Conservation (phyloP, 2,888 invertebrate species). For the Strigamia maritima region DNA sequence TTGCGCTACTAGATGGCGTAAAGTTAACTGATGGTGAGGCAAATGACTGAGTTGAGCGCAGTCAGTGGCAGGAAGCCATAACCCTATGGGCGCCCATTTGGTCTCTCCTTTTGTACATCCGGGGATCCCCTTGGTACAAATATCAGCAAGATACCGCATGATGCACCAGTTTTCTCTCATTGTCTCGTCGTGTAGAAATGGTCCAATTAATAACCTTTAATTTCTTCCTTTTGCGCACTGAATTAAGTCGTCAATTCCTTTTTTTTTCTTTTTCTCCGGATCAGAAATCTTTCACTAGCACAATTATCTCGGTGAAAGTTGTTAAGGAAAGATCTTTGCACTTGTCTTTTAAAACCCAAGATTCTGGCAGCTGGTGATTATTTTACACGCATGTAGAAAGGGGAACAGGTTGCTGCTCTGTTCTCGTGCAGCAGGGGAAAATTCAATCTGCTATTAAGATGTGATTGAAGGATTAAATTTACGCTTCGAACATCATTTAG, state of each 20-base stretch:
- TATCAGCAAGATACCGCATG: neutral
- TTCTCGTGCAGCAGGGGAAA: neutral
- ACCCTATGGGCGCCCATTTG: conserved; percentile 30
- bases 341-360: conserved; percentile 26
- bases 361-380: conserved; percentile 30
- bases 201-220: conserved; percentile 28
- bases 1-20: conserved; percentile 15
- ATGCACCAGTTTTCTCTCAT: conserved; percentile 6
- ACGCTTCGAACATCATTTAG: conserved; percentile 10
- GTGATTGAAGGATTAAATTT: conserved; percentile 33
- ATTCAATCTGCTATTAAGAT: conserved; percentile 34
- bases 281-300: conserved; percentile 18
- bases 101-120: conserved; percentile 31
- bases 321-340: conserved; percentile 24
- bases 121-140: conserved; percentile 32
- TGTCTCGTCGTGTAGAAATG: conserved; percentile 20
- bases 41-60: conserved; percentile 26
- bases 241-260: conserved; percentile 7
- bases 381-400: conserved; percentile 22
- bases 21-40: conserved; percentile 16
- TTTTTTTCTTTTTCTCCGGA: conserved; percentile 1
- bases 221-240: conserved; percentile 18
- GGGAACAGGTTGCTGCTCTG: conserved; percentile 18
- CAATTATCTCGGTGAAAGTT: conserved; percentile 26
- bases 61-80: conserved; percentile 28